A percentile compares a stretch with the other conserved stretches of the same genome.
Evolutionary conservation across 2,113 vertebrate genomes (phyloP).

Genomic region (Anas platyrhynchos): DNA sequence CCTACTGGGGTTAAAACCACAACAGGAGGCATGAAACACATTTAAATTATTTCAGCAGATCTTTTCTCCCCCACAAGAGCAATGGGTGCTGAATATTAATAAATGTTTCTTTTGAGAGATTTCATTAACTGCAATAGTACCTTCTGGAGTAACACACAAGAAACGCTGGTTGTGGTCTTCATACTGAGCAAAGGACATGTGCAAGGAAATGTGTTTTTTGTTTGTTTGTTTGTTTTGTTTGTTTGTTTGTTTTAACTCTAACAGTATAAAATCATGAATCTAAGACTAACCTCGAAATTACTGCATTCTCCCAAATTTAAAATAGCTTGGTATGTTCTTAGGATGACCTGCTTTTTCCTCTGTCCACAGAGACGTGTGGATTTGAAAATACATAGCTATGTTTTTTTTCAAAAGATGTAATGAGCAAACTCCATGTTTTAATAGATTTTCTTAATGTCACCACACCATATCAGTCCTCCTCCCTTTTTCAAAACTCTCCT

Average conservation of each 20-base stretch:
- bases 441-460: not conserved
- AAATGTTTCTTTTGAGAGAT: no score
- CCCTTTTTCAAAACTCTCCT: not conserved
- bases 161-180: not conserved
- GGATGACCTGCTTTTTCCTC: not conserved
- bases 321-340: not conserved
- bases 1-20: not conserved
- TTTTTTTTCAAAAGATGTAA: not conserved
- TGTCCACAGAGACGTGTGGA: not conserved
- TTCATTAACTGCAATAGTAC: not conserved
- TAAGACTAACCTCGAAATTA: not conserved
- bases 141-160: not conserved
- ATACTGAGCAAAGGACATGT: not conserved
- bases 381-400: not conserved
- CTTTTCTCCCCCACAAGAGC: fast-evolving
- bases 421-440: not conserved
- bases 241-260: not conserved
- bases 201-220: not conserved
- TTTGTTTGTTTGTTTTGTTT: no score
- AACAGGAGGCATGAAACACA: not conserved
- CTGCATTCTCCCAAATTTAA: not conserved
- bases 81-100: not conserved
- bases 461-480: not conserved
- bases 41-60: not conserved
- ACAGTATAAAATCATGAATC: not conserved